Conservation (phyloP, 2,888 invertebrate species). For the Hirtodrosophila confusa region DNA sequence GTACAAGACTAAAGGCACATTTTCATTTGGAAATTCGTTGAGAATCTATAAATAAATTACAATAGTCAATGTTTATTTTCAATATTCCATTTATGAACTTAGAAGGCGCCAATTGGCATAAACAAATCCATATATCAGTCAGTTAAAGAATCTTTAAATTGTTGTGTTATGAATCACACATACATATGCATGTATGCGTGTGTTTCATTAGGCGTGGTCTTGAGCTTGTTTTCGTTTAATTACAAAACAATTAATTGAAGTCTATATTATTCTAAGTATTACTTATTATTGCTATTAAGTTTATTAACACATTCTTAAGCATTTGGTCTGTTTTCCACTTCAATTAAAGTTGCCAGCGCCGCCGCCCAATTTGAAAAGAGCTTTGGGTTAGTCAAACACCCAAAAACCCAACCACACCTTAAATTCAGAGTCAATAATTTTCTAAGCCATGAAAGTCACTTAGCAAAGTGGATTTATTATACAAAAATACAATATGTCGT, state of each 20-base stretch:
- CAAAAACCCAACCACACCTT: slow-evolving; percentile 67
- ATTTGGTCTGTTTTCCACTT: neutral
- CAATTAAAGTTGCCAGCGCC: slow-evolving; percentile 7
- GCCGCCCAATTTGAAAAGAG: slow-evolving; percentile 48
- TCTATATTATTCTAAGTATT: too few species aligned
- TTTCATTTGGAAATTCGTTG: slow-evolving; percentile 43
- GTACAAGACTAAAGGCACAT: slow-evolving; percentile 71
- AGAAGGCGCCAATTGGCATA: slow-evolving; percentile 39
- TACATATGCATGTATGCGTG: slow-evolving; percentile 20
- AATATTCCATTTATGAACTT: slow-evolving; percentile 40
- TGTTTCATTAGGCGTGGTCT: slow-evolving; percentile 65
- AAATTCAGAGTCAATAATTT: slow-evolving; percentile 34
- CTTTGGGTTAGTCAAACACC: slow-evolving; percentile 52
- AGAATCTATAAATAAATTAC: slow-evolving; percentile 55
- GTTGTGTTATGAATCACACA: slow-evolving; percentile 36
- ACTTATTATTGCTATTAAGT: neutral
- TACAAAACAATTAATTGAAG: slow-evolving; percentile 15
- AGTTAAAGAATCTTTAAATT: slow-evolving; percentile 10
- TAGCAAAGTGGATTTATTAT: neutral
- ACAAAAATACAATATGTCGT: neutral
- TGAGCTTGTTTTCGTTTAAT: slow-evolving; percentile 9
- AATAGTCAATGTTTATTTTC: slow-evolving; percentile 55
- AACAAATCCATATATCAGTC: slow-evolving; percentile 45
- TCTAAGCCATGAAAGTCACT: neutral
- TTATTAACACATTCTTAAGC: neutral